Base-by-base conservation (phyloP, 2,113 vertebrate species). In the Phrynosoma blainvillii region DNA sequence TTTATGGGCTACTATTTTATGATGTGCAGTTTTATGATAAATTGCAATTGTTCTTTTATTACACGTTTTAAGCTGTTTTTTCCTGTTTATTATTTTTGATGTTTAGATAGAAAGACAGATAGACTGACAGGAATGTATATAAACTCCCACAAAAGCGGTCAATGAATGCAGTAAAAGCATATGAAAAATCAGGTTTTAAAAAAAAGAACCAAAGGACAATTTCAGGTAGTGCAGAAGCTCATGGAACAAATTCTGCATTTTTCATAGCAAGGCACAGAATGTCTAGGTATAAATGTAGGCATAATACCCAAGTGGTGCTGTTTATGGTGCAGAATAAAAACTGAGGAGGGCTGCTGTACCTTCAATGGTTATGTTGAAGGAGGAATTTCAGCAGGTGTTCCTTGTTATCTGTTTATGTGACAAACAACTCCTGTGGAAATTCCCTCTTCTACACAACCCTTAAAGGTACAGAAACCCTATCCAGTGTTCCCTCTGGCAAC, bases 11-110 rank as follows among this genome's bases (percentile, higher is more conserved):
- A 20, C 25, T 66, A n/a, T 83, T 83, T 77, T 88, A 88, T 70
- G 80, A 83, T 30, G 54, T 65, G n/a, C 74, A 77, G 20, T 77
- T 87, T 77, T 75, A 83, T 77, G 74, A 83, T 54, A n/a, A 36
- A 87, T 74, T 52, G 10, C 32, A 47, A 82, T 82, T 87, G 52
- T 80, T 87, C 36, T 23, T 87, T 82, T 77, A 88, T 83, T 54
- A 88, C 21, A 25, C 27, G 66, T 74, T 79, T 87, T 47, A 82
- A 65, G 65, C 40, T 82, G 30, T 54, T 66, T 66, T 66, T 65
- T 66, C 82, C 14, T 77, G 71, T 54, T 87, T 16, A 7, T 75
- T 32, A 23, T 82, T 82, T 18, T 66, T 76, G 40, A 76, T 70
- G 47, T n/a, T 23, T 25, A 27, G 81, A 52, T 47, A 42, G 81